phyloP scores from a whole-genome alignment of 2,113 vertebrate species.

The Charadrius vociferus region DNA sequence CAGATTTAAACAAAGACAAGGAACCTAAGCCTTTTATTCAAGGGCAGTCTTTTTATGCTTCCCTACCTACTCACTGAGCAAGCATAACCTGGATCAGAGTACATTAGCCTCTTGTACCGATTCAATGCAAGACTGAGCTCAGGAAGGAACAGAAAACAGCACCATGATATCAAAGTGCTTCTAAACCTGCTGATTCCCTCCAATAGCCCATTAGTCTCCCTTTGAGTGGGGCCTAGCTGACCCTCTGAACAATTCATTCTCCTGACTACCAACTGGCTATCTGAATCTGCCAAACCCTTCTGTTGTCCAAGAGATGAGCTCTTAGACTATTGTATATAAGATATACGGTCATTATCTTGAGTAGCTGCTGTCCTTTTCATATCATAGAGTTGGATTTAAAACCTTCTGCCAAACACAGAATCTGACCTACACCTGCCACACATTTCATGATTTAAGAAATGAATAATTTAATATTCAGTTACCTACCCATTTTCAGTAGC shows the following conservation, averaged over 20 bases:
- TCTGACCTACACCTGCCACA: neutral
- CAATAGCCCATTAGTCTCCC: neutral
- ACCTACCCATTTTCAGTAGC: slow-evolving; percentile 83
- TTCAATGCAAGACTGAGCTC: neutral
- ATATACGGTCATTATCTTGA: neutral
- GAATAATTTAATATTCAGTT: neutral
- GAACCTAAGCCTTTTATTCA: neutral
- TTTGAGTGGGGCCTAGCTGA: neutral
- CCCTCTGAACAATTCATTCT: neutral
- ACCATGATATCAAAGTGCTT: neutral
- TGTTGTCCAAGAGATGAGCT: neutral
- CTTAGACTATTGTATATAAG: neutral
- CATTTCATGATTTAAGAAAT: neutral
- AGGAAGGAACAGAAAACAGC: neutral
- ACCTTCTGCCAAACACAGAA: neutral
- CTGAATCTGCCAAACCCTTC: neutral
- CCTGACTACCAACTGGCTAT: neutral
- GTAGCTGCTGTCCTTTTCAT: neutral
- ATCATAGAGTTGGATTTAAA: neutral
- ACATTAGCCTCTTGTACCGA: neutral
- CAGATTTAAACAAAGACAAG: neutral
- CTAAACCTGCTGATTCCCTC: neutral
- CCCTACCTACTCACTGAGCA: neutral
- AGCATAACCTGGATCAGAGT: neutral
- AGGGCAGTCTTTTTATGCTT: neutral